Base-by-base conservation (phyloP, 2,113 vertebrate genomes). In the Candoia aspera region DNA sequence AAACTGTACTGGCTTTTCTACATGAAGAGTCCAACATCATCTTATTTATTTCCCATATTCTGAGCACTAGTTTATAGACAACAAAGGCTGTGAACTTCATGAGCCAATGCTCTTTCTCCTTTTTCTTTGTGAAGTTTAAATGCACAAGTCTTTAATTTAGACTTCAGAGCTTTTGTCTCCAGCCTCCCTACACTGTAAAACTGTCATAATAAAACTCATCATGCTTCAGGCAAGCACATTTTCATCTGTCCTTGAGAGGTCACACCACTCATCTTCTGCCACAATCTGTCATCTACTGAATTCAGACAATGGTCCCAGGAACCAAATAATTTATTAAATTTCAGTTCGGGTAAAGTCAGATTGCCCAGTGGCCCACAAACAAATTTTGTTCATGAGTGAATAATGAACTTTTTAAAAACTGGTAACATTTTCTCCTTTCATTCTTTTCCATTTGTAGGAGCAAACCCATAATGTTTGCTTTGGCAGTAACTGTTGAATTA, bases 311-410 rank as follows among this genome's bases (percentile, higher is more conserved):
- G 13, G n/a, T 33, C n/a, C 68, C 68, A 84, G 54, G n/a, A 26
- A 58, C 57, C 57, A 58, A 84, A 83, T 3, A 15, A 83, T 90
- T 90, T 24, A 58, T 58, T 90, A 58, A 26, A 90, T 90, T 84
- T 90, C 68, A 83, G 23, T 46, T 19, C 37, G 33, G 26, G 54
- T 84, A 5, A 62, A 88, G 23, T 90, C 12, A 90, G 33, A 9
- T 57, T 84, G 89, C 4, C 68, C 54, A 58, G 33, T 58, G 54
- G 55, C 29, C 54, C 33, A 90, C 83, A 55, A 84, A 42, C 12
- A 26, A 12, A 57, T n/a, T 84, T 42, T 12, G 4, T n/a, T 84
- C 6, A 11, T 57, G 55, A 33, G 9, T 37, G 53, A 64, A 57
- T 55, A 54, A 88, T 6, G 19, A n/a, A 24, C 23, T 73, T 54